These are phyloP conservation scores for Motacilla tschutschensis DNA, from an alignment of 2,113 vertebrate species.

Conservation along the genomic window DNA sequence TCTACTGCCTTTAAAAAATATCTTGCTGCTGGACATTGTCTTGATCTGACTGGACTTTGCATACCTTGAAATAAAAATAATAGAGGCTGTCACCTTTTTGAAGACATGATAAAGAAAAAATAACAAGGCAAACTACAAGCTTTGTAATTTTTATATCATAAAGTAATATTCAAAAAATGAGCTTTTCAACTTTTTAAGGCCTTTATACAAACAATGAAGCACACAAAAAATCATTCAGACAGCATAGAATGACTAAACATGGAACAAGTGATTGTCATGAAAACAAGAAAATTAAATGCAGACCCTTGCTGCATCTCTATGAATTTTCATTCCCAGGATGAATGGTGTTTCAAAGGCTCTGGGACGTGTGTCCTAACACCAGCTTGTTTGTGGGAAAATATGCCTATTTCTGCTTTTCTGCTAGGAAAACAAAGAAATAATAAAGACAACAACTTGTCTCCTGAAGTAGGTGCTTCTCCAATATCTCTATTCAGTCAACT, in stretches of 20 bases:
- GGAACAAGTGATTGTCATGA: background rate
- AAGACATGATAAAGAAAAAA: background rate
- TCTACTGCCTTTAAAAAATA: slow-evolving; percentile 98
- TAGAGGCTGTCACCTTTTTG: background rate
- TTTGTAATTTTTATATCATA: background rate
- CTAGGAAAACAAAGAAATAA: background rate
- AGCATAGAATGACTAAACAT: background rate
- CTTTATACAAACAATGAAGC: background rate
- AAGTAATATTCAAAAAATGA: background rate
- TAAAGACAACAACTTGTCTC: background rate
- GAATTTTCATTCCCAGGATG: background rate
- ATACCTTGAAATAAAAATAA: slow-evolving; percentile 79
- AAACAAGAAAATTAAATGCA: background rate
- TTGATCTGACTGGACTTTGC: slow-evolving; percentile 98
- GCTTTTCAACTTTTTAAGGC: background rate
- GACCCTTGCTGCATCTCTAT: background rate
- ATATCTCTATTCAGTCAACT: background rate
- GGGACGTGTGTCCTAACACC: background rate
- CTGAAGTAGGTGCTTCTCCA: background rate
- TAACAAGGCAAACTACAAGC: background rate
- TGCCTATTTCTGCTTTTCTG: background rate
- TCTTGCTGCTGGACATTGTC: slow-evolving; percentile 95
- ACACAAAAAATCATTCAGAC: background rate
- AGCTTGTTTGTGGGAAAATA: background rate
- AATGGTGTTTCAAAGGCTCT: background rate